Evolutionary conservation across 2,888 invertebrate genomes (phyloP), one percentile per base, ranked within the genome.

Genomic region (Stenoptilia bipunctidactyla): DNA sequence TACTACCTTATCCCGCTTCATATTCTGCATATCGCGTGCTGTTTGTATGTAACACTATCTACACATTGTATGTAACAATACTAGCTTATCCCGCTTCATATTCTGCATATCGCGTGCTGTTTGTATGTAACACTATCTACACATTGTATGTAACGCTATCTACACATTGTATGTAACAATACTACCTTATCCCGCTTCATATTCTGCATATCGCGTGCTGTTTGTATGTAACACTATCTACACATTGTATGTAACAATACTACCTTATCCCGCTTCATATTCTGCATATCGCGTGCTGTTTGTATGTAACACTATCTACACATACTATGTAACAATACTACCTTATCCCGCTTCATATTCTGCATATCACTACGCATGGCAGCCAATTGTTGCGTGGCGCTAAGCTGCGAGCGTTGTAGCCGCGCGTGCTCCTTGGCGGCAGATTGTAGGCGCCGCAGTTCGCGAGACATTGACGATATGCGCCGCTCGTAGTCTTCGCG

Each of bases 401-500:
- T 94, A 47, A 90, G 88, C 66, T 95, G 94, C 59, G 90, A 92
- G 52, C 91, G 88, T 52, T 96, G 87, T 51, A 97, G 85, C 36
- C 93, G 89, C 15, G 93, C 88, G 72, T 98, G 97, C 59, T 97
- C 96, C 47, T 92, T 90, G 64, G 96, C 93, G 2, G 96, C 94
- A 0, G 90, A 87, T 62, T 97, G 94, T 49, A 96, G 76, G 47
- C 92, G 88, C 60, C 91, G 90, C 61, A 97, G 74, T 65, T 97
- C 96, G 41, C 90, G 89, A 55, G 95, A 92, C 92, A 98, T 92
- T 15, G 89, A 88, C 10, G 86, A 77, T 39, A 98, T 80, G 56
- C 94, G 94, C 30, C 90, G 88, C 61, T 97, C 96, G 72, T 96
- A 98, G 53, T 97, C 95, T 15, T 94, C 92, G 49, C 92, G 91